Conservation (phyloP, 2,888 invertebrate genomes). For the Keiferia lycopersicella region DNA sequence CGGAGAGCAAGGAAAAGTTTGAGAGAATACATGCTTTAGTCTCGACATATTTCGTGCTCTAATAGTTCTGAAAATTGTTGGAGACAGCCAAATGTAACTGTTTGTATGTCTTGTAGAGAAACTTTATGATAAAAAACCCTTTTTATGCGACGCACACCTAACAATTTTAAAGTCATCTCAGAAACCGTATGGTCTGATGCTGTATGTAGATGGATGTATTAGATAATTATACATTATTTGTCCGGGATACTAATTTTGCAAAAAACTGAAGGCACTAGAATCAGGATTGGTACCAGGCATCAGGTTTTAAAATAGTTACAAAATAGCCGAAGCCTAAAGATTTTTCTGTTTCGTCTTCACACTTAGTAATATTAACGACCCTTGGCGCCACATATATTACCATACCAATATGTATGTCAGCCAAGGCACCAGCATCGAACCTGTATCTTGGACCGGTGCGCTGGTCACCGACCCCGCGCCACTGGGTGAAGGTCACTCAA, state of each 20-base stretch:
- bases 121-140: no score
- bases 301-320: no score
- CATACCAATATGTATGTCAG: slow-evolving; percentile 8
- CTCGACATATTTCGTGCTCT: background rate
- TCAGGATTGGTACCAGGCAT: no score
- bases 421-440: background rate
- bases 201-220: no score
- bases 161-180: no score
- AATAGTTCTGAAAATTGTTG: background rate
- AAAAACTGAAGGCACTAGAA: no score
- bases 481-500: slow-evolving; percentile 16
- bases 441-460: background rate
- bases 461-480: background rate
- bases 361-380: background rate
- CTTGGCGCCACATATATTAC: background rate
- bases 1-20: background rate
- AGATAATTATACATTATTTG: no score
- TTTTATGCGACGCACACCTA: no score
- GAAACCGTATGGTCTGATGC: no score
- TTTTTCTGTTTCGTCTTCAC: background rate
- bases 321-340: no score
- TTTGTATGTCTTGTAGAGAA: no score
- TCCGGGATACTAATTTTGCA: no score
- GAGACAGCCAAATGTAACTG: background rate
- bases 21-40: background rate